Percentiles rank a stretch among this genome's conserved stretches.
Conservation (phyloP, 2,797 vertebrate species). For the Rhinatrema bivittatum region DNA sequence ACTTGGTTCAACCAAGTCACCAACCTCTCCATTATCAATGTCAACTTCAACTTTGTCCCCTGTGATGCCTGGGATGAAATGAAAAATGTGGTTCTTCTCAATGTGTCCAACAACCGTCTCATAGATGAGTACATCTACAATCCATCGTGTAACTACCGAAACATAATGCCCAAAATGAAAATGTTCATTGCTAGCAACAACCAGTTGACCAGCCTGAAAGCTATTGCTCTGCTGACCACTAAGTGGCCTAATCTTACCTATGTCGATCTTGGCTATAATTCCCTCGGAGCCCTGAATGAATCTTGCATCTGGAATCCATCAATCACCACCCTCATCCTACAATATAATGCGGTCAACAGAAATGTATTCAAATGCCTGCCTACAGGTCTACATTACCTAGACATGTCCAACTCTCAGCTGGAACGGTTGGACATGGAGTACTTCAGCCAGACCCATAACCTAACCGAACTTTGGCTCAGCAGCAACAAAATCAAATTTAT, state of each 20-base stretch:
- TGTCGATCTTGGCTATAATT: conserved; percentile 64
- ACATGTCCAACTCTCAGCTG: conserved; percentile 66
- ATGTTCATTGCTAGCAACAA: conserved; percentile 57
- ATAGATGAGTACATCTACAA: conserved; percentile 51
- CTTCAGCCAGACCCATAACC: conserved; percentile 47
- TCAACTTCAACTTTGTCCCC: conserved; percentile 72
- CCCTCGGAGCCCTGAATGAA: conserved; percentile 32
- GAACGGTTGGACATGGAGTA: conserved; percentile 64
- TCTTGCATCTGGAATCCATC: conserved; percentile 58
- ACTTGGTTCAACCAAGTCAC: conserved; percentile 69
- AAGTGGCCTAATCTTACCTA: conserved; percentile 50
- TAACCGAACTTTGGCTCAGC: conserved; percentile 57
- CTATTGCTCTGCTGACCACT: conserved; percentile 45
- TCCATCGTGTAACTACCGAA: conserved; percentile 52
- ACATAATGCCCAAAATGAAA: conserved; percentile 43
- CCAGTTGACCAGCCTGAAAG: conserved; percentile 47
- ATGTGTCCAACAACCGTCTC: conserved; percentile 64
- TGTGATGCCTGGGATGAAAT: conserved; percentile 72
- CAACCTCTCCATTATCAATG: conserved; percentile 52
- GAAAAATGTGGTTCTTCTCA: conserved; percentile 43
- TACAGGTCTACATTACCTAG: conserved; percentile 55
- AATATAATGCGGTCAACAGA: conserved; percentile 49
- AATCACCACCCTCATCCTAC: conserved; percentile 53
- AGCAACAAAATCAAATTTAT: conserved; percentile 84
- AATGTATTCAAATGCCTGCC: conserved; percentile 63